Evolutionary conservation across 2,113 vertebrate species (phyloP).

Genomic region (Catharus fuscescens): DNA sequence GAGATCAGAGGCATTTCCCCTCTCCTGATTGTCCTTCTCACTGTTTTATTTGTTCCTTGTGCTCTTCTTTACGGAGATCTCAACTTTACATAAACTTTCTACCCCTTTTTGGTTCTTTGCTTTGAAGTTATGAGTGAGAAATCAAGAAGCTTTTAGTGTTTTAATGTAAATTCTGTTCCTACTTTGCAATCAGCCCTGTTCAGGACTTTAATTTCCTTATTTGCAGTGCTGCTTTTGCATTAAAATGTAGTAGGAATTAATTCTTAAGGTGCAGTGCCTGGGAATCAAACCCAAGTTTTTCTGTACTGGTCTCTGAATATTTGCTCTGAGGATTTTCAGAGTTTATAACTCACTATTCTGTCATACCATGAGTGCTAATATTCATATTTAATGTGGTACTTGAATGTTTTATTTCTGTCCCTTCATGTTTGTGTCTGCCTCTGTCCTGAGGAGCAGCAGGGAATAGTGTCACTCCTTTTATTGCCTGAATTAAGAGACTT

Average conservation of each 20-base stretch:
- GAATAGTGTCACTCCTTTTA: neutral
- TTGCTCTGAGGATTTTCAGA: conserved; percentile 2
- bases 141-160: neutral
- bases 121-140: neutral
- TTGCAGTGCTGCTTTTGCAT: neutral
- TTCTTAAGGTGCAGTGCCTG: neutral
- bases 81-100: neutral
- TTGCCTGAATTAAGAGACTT: neutral
- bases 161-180: neutral
- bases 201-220: neutral
- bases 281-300: neutral
- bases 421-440: neutral
- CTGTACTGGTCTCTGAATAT: neutral
- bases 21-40: neutral
- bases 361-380: neutral
- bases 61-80: neutral
- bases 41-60: neutral
- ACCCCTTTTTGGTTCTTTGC: neutral
- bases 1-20: conserved; percentile 79
- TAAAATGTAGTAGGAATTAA: neutral
- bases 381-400: neutral
- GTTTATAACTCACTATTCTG: neutral
- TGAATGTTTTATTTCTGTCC: neutral
- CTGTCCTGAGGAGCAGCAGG: neutral
- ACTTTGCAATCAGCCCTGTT: fast-evolving